These are phyloP conservation scores for Scalopus aquaticus DNA, from an alignment of 2,113 vertebrate genomes.

Conservation along the genomic window DNA sequence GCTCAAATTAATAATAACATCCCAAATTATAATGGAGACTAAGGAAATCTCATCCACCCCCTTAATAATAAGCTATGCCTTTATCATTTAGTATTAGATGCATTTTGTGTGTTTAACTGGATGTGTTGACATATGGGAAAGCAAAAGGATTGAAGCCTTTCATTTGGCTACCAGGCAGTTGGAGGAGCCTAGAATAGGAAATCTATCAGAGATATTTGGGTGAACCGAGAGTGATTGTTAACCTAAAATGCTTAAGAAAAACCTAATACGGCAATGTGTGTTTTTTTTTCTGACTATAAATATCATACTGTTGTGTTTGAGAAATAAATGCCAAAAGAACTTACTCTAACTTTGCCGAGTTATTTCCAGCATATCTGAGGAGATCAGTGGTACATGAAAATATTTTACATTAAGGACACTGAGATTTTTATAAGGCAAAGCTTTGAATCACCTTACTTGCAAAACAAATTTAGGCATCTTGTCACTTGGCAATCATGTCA, in stretches of 20 bases:
- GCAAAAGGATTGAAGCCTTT: neutral
- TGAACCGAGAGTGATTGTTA: neutral
- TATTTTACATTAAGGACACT: neutral
- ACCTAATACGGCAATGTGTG: neutral
- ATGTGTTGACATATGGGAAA: neutral
- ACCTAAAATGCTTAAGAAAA: neutral
- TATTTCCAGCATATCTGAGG: neutral
- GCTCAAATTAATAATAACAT: neutral
- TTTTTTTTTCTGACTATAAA: neutral
- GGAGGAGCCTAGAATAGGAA: neutral
- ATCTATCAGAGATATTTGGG: neutral
- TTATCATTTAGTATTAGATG: neutral
- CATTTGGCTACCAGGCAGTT: neutral
- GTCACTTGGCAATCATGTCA: neutral
- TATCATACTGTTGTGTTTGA: neutral
- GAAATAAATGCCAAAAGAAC: conserved; percentile 43
- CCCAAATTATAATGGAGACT: neutral
- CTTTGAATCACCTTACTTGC: neutral
- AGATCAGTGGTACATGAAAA: neutral
- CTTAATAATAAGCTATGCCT: neutral
- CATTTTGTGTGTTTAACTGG: neutral
- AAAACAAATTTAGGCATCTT: neutral
- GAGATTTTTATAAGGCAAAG: neutral
- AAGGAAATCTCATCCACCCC: neutral
- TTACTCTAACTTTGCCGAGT: neutral